These are phyloP conservation scores for Selene dorsalis DNA, from an alignment of 2,797 vertebrate species.

Conservation along the genomic window DNA sequence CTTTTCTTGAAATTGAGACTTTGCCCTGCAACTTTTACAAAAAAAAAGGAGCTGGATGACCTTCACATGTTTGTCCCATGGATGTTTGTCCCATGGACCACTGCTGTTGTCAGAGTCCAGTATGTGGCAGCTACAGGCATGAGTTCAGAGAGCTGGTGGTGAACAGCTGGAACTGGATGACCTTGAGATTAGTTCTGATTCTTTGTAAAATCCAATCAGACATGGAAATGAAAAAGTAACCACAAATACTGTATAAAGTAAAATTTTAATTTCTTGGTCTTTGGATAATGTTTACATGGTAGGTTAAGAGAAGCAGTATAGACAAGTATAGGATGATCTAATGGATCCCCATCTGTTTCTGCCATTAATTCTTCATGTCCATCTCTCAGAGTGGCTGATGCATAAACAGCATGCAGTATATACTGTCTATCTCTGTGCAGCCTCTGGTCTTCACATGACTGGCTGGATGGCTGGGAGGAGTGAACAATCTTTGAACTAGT, in stretches of 20 bases:
- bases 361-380: slow-evolving; percentile 39
- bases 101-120: not conserved
- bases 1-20: not conserved
- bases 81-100: slow-evolving; percentile 3
- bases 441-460: slow-evolving; percentile 9
- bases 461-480: not conserved
- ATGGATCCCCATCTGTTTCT: slow-evolving; percentile 29
- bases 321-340: slow-evolving; percentile 35
- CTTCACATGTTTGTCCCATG: not conserved
- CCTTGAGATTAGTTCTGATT: slow-evolving; percentile 5
- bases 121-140: slow-evolving; percentile 1
- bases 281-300: not conserved
- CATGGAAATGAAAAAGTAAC: not conserved
- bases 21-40: not conserved
- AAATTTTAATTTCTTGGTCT: not conserved
- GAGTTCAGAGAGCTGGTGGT: slow-evolving; percentile 4
- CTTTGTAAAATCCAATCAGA: not conserved
- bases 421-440: not conserved
- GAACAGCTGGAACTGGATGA: not conserved
- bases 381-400: slow-evolving; percentile 7
- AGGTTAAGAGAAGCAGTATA: not conserved
- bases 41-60: slow-evolving; percentile 6
- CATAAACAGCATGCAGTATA: not conserved
- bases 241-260: not conserved
- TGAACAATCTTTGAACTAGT: not conserved